Base-by-base conservation (phyloP, 1,140 invertebrate species). In the Drosophila bocki region DNA sequence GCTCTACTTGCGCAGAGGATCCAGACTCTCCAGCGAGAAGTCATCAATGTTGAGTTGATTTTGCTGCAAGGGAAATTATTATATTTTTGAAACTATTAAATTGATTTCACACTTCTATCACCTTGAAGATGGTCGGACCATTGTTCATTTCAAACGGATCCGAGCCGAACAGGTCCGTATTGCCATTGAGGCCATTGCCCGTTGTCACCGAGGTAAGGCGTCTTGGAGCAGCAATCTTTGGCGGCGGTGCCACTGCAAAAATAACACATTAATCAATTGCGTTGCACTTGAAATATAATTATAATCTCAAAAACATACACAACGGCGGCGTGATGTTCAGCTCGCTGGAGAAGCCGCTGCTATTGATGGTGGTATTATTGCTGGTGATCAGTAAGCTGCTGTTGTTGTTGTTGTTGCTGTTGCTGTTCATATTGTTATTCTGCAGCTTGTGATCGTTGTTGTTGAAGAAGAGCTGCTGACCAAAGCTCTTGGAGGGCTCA, bases 1-100 rank as follows among this genome's bases (percentile, higher is more conserved):
- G 45, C 54, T 63, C 70, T 78, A 93, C 78, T 94, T 94, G 70
- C 94, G 93, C 63, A 97, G 93, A 45, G 97, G 97, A 94, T 97
- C 97, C 80, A 97, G 94, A 93, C 96, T 97, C 92, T 97, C 97
- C 76, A 98, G 90, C n/a, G 96, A 96, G 91, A 97, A 97, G 93
- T 97, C 97, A 91, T 97, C 97, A 69, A 96, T 78, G 50, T 91
- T 91, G 15, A 92, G 71, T 54, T 92, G 86, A 61, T 78, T 77
- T 72, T 71, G 88, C 91, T 92, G 48, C 37, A 92, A 75, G 33
- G 5, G 5, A 6, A 12, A 61, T 19, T 17, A 33, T 19, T 26
- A 29, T 12, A 58, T 26, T 8, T n/a, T 12, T 1, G 15, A 15
- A 9, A 6, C 1, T 2, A 22, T 19, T 12, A 11, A 15, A 15